Conservation (phyloP, 2,888 invertebrate genomes). For the Xanthorhoe spadicearia region DNA sequence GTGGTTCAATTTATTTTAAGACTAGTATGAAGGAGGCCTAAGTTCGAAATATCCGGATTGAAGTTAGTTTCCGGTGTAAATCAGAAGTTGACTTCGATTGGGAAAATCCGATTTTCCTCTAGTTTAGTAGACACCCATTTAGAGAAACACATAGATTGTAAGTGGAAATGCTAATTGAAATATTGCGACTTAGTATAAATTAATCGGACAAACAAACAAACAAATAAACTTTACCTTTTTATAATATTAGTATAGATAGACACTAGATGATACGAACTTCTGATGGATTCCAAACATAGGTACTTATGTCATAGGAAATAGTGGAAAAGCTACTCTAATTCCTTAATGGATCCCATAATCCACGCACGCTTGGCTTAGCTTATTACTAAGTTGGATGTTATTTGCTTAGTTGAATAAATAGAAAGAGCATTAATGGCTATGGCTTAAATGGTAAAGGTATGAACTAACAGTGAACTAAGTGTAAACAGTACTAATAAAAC, state of each 20-base stretch:
- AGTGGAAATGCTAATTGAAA: no score
- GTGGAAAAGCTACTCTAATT: neutral
- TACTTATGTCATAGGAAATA: neutral
- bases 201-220: no score
- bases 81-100: slow-evolving; percentile 16
- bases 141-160: neutral
- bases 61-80: slow-evolving; percentile 28
- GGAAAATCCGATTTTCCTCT: slow-evolving; percentile 5
- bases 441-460: neutral
- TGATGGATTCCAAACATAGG: neutral
- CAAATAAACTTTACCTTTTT: no score
- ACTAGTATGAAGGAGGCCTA: slow-evolving; percentile 1
- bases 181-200: no score
- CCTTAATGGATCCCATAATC: neutral
- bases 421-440: neutral
- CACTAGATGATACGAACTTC: no score
- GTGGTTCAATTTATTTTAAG: neutral
- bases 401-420: neutral
- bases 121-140: neutral
- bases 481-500: no score
- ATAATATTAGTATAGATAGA: no score
- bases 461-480: neutral
- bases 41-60: slow-evolving; percentile 28
- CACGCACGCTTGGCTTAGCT: neutral
- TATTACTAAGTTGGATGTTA: neutral